A percentile compares a stretch with the other conserved stretches of the same genome.
Conservation (phyloP, 2,888 invertebrate genomes). For the Coenonympha glycerion region DNA sequence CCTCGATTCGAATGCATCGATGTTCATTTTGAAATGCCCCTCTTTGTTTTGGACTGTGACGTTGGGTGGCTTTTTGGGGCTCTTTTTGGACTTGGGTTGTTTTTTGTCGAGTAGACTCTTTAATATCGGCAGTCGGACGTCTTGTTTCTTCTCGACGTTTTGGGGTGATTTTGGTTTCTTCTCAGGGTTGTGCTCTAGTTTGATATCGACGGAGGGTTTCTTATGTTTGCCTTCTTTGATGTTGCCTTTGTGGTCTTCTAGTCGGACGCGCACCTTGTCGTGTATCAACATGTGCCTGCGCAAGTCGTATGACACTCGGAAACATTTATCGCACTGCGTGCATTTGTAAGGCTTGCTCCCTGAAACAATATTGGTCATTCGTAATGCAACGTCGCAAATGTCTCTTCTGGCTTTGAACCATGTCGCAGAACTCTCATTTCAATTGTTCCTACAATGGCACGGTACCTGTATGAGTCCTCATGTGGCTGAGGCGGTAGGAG, state of each 20-base stretch:
- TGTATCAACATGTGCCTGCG: constrained; percentile 87
- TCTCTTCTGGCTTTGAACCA: too few species aligned
- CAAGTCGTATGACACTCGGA: constrained; percentile 88
- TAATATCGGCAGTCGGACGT: constrained; percentile 23
- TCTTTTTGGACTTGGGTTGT: constrained; percentile 36
- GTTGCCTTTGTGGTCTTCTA: constrained; percentile 37
- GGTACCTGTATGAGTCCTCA: constrained; percentile 87
- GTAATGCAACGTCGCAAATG: too few species aligned
- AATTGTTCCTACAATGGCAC: constrained; percentile 1
- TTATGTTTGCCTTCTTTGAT: constrained; percentile 28
- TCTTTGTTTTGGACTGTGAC: constrained; percentile 47
- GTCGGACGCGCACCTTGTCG: constrained; percentile 46
- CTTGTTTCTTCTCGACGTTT: constrained; percentile 20
- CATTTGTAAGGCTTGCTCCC: constrained; percentile 87
- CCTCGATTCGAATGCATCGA: constrained; percentile 41
- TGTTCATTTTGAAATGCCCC: constrained; percentile 40
- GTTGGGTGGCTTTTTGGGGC: constrained; percentile 45
- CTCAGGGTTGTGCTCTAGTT: constrained; percentile 23
- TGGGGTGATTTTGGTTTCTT: constrained; percentile 21
- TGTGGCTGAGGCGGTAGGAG: constrained; percentile 88
- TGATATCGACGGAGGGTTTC: constrained; percentile 27
- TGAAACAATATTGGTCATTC: too few species aligned
- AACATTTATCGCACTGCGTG: constrained; percentile 84
- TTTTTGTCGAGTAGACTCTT: constrained; percentile 35
- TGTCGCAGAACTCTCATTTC: too few species aligned